phyloP scores from a whole-genome alignment of 53 echinoderm and acorn worm species.

The Glandiceps talaboti region DNA sequence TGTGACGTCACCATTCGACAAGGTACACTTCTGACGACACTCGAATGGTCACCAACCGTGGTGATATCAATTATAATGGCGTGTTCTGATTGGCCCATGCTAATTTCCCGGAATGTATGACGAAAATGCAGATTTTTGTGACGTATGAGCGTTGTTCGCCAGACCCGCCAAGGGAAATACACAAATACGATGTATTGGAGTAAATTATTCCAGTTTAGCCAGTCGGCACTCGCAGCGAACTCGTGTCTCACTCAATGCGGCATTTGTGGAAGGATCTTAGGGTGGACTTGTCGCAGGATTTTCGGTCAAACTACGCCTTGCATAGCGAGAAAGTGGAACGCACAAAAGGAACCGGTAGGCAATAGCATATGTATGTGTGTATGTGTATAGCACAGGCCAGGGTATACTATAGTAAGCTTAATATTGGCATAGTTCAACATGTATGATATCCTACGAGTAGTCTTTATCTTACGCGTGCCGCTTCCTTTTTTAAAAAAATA shows the following conservation, averaged over 20 bases:
- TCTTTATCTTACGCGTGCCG: no score
- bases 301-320: background rate
- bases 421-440: no score
- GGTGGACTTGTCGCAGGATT: background rate
- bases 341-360: background rate
- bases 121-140: constrained; percentile 31
- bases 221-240: background rate
- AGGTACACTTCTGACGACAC: constrained; percentile 18
- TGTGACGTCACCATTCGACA: constrained; percentile 46
- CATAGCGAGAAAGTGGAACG: background rate
- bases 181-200: background rate
- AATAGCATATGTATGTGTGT: background rate
- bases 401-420: no score
- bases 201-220: background rate
- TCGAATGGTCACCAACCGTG: constrained; percentile 35
- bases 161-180: background rate
- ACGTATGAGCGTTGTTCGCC: background rate
- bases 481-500: no score
- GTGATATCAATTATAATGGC: constrained; percentile 23
- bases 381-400: background rate
- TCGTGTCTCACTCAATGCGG: background rate
- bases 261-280: background rate
- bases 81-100: constrained; percentile 29
- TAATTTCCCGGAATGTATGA: constrained; percentile 44
- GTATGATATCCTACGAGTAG: no score